phyloP scores from a whole-genome alignment of 2,888 invertebrate species.

The Patella depressa region DNA sequence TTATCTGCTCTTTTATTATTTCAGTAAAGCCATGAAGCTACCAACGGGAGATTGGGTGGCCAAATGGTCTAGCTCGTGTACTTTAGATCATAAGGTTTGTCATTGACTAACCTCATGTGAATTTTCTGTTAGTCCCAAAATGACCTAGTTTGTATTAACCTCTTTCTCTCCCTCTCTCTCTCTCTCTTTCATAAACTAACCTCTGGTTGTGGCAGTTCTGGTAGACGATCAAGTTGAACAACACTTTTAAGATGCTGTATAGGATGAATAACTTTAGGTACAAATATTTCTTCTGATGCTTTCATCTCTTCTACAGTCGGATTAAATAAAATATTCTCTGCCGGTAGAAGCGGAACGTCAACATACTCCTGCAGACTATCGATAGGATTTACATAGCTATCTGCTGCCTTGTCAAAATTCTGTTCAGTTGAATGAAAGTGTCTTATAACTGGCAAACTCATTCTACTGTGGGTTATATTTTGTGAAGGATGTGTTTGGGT shows the following conservation, averaged over 20 bases:
- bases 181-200: slow-evolving; percentile 21
- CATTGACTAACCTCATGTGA: too few relatives aligned
- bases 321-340: slow-evolving; percentile 37
- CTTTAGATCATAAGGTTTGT: too few relatives aligned
- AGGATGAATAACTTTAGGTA: slow-evolving; percentile 28
- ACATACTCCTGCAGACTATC: slow-evolving; percentile 32
- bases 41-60: too few relatives aligned
- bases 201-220: slow-evolving; percentile 45
- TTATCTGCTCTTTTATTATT: too few relatives aligned
- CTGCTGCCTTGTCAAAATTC: neutral
- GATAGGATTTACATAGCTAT: slow-evolving; percentile 29
- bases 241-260: slow-evolving; percentile 43
- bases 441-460: neutral
- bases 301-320: slow-evolving; percentile 40
- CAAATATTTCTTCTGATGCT: slow-evolving; percentile 36
- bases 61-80: too few relatives aligned
- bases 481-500: too few relatives aligned
- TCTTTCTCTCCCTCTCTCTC: too few relatives aligned
- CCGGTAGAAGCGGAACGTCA: slow-evolving; percentile 40
- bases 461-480: too few relatives aligned
- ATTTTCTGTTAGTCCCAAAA: too few relatives aligned
- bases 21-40: too few relatives aligned
- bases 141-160: too few relatives aligned
- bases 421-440: neutral
- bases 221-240: slow-evolving; percentile 36